Percentiles rank a stretch among this genome's conserved stretches.
These are phyloP conservation scores for Potamarius usumacintae DNA, from an alignment of 2,113 vertebrate species.

Conservation along the genomic window DNA sequence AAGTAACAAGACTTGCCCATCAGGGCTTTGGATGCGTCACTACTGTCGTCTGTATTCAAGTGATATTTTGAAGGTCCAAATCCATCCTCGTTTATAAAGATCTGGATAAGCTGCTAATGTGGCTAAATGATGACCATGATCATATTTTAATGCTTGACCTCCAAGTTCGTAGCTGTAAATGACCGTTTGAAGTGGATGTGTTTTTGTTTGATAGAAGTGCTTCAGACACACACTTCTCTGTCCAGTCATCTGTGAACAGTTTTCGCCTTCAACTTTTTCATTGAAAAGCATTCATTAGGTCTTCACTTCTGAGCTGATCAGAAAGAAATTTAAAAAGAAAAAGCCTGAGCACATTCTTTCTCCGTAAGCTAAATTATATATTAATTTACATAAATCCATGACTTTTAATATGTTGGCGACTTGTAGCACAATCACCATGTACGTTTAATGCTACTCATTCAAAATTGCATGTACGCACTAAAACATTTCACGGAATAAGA, in stretches of 20 bases:
- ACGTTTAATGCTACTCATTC: no score
- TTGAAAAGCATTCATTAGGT: not conserved
- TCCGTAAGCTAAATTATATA: not conserved
- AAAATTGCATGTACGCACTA: no score
- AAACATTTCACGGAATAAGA: no score
- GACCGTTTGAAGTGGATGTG: not conserved
- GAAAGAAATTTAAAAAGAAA: not conserved
- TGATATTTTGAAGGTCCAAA: not conserved
- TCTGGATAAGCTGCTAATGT: not conserved
- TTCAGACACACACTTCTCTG: not conserved
- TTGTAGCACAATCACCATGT: no score
- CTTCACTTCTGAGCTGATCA: not conserved
- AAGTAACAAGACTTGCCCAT: no score
- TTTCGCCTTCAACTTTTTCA: not conserved
- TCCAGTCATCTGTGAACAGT: not conserved
- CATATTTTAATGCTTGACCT: not conserved
- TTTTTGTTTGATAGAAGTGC: not conserved
- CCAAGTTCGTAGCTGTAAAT: no score
- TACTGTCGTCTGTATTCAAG: not conserved
- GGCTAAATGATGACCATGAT: not conserved
- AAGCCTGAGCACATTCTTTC: not conserved
- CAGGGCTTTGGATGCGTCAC: no score
- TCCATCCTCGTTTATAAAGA: not conserved
- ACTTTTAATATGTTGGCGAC: no score
- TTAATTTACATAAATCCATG: not conserved